These are phyloP conservation scores for Tursiops truncatus DNA, from an alignment of 2,113 vertebrate genomes.

Conservation along the genomic window DNA sequence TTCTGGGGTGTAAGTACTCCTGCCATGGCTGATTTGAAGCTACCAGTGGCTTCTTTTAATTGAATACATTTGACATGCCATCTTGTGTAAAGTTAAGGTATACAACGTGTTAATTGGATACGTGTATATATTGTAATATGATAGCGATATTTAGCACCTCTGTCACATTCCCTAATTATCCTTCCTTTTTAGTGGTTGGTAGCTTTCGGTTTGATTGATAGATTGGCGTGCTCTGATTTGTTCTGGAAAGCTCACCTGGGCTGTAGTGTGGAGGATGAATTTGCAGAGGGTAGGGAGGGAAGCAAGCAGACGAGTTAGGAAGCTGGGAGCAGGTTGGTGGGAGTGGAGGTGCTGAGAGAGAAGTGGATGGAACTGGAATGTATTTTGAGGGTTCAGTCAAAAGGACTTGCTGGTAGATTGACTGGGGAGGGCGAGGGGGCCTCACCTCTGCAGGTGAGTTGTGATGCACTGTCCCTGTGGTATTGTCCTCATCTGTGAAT, in stretches of 20 bases:
- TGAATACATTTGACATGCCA: not conserved
- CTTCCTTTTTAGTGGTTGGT: not conserved
- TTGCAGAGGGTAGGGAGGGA: not conserved
- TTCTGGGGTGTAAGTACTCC: not conserved
- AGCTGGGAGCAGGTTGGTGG: not conserved
- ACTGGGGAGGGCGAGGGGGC: accelerated
- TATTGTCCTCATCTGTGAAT: not conserved
- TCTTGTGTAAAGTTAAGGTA: not conserved
- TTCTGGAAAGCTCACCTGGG: not conserved
- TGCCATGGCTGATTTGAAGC: not conserved
- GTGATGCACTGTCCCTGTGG: not conserved
- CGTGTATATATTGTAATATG: not conserved
- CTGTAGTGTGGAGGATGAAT: not conserved
- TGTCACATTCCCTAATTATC: not conserved
- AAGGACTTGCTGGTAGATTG: not conserved
- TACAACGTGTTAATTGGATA: not conserved
- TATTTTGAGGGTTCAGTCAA: not conserved
- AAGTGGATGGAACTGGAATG: not conserved
- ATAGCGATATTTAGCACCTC: not conserved
- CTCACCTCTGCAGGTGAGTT: not conserved
- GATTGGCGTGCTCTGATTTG: not conserved
- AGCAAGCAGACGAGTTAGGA: not conserved
- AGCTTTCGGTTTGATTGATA: not conserved
- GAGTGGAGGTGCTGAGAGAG: not conserved
- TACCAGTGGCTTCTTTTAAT: not conserved